Base-by-base conservation (phyloP, 2,113 vertebrate genomes). In the Hemichromis elongatus region DNA sequence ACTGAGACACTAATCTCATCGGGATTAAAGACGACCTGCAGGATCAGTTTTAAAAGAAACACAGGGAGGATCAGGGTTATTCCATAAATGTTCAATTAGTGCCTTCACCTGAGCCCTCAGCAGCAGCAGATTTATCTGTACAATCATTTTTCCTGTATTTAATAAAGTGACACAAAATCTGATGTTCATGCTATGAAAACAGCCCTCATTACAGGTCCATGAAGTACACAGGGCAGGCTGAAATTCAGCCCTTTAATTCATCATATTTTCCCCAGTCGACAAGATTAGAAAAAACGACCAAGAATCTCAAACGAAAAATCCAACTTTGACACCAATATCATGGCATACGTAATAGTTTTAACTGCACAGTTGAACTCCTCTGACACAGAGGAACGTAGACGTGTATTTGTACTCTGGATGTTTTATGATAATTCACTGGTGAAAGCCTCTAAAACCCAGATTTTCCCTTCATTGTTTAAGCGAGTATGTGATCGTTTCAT, bases 1-100 rank as follows among this genome's bases (percentile, higher is more conserved):
- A 97, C 87, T 5, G 88, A 90, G 56, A 85, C 87, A 83, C 87
- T 96, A 59, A 93, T 92, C 47, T 97, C 96, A 88, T 97, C 96
- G 3, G 94, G 50, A 50, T 89, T 97, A 81, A 96, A 96, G 73
- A 86, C 12, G 8, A 91, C 92, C 96, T 97, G 52, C 28, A 77
- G 77, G 10, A 26, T 33, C 4, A 57, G 7, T 30, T 26, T 47
- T 50, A 50, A 80, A 33, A 75, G 4, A 30, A 19, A 7, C 26
- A 50, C 42, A 52, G 50, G 0, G 45, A 75, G 45, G 10, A n/a
- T 13, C 6, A 0, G 1, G 9, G 26, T 75, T 75, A 75, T 30
- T 75, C 16, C 6, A 75, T 13, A 0, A 30, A 75, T 7, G 21
- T 52, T 33, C 24, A 28, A 5, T 73, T 14, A 73, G 5, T 47